phyloP scores from a whole-genome alignment of 2,113 vertebrate species.

The Vicugna pacos region DNA sequence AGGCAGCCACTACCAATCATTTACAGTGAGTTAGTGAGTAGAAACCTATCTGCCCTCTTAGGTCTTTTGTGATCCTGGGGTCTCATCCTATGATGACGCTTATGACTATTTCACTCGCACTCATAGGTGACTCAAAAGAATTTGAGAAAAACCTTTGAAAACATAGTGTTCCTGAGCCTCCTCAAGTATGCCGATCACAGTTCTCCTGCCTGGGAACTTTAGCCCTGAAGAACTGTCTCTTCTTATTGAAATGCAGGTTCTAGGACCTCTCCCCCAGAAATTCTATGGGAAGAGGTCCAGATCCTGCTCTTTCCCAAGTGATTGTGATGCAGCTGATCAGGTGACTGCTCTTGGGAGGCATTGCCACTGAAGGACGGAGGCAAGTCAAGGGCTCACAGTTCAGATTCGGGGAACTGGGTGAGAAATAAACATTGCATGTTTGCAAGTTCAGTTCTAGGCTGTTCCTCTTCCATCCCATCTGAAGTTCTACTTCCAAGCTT shows the following conservation, averaged over 20 bases:
- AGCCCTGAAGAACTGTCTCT: background rate
- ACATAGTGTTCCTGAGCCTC: background rate
- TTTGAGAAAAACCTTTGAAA: background rate
- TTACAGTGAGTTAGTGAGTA: background rate
- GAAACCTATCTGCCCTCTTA: background rate
- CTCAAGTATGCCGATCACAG: background rate
- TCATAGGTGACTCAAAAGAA: background rate
- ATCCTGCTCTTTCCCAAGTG: background rate
- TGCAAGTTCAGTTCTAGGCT: background rate
- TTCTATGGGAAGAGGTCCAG: background rate
- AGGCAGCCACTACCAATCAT: background rate
- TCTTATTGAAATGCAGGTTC: slow-evolving; percentile 4
- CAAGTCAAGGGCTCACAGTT: background rate
- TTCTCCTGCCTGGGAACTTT: background rate
- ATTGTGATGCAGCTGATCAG: background rate
- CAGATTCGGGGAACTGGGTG: background rate
- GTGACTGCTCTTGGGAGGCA: background rate
- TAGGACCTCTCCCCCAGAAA: background rate
- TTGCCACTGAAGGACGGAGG: background rate
- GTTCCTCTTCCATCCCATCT: background rate
- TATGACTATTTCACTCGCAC: background rate
- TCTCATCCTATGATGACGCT: background rate
- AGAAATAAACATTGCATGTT: background rate
- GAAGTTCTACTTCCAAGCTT: background rate
- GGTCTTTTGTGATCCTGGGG: background rate